phyloP scores from a whole-genome alignment of 2,888 invertebrate genomes.

The Atherix ibis region DNA sequence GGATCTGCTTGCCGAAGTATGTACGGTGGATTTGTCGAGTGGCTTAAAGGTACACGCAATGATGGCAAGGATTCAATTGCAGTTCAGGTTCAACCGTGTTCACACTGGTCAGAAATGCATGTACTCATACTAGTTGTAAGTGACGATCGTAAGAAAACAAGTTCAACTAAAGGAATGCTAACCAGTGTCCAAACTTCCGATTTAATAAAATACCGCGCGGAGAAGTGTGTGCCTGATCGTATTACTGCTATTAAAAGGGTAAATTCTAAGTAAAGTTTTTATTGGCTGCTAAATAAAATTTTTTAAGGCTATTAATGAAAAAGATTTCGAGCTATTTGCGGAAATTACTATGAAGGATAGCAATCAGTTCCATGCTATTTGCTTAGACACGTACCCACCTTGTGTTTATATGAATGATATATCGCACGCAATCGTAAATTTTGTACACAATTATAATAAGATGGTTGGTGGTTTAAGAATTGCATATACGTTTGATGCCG shows the following conservation, averaged over 20 bases:
- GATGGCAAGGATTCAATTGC: conserved; percentile 66
- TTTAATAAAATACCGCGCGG: conserved; percentile 57
- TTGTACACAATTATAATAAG: conserved; percentile 74
- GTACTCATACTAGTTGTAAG: conserved; percentile 79
- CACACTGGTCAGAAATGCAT: conserved; percentile 83
- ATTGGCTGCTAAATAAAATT: not conserved
- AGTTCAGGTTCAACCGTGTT: conserved; percentile 49
- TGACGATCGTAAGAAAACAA: conserved; percentile 64
- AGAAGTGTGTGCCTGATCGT: conserved; percentile 56
- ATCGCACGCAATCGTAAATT: conserved; percentile 61
- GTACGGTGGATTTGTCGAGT: conserved; percentile 87
- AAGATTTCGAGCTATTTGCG: conserved; percentile 74
- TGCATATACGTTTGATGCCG: conserved; percentile 98
- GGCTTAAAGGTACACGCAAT: conserved; percentile 54
- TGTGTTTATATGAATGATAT: conserved; percentile 82
- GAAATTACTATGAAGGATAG: conserved; percentile 93
- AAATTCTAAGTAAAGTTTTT: conserved; percentile 2
- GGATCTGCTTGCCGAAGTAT: conserved; percentile 95
- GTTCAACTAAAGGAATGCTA: conserved; percentile 85
- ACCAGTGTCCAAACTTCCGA: conserved; percentile 63
- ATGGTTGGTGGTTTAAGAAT: conserved; percentile 47
- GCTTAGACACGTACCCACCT: conserved; percentile 87
- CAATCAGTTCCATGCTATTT: conserved; percentile 91
- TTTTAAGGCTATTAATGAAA: conserved; percentile 35
- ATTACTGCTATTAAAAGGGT: conserved; percentile 40